Evolutionary conservation across 2,113 vertebrate species (phyloP), one percentile per base, ranked within the genome.

Genomic region (Phyllostomus hastatus): DNA sequence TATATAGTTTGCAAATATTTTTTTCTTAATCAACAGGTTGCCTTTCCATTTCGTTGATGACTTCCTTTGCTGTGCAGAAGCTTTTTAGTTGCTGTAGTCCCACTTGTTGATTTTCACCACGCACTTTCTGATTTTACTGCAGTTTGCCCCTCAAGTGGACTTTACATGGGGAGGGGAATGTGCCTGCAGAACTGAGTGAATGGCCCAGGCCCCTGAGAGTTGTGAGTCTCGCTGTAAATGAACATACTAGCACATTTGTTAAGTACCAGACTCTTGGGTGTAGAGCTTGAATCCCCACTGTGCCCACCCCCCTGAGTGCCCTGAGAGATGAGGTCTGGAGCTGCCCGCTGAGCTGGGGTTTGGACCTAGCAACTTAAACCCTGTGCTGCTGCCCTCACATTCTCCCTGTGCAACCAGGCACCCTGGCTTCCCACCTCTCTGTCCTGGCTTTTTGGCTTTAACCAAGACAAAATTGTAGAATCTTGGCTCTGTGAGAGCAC

Each of bases 381-480:
- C 26, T 2, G 11, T 0, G 26, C 41, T 31, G 2, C 38, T 38
- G 28, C 38, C 17, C 10, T 75, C 8, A 4, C 1, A 7, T 33
- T 33, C n/a, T 50, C 38, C 57, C 92, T 52, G n/a, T 8, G 17
- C 17, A 70, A 38, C 57, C 54, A 17, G 46, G 6, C n/a, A 38
- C 38, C 4, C 43, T 80, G 10, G 8, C 50, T 54, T 33, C 26
- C 26, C 41, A 5, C 48, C 76, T 19, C 79, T 72, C 66, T 64
- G 28, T 59, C 52, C 61, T 76, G 31, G 9, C 5, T 22, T 59
- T 70, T 41, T 78, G 48, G 35, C 54, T 80, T 95, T 79, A 90
- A 83, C 22, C 75, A 46, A 92, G 72, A 88, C 3, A 66, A 22
- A 52, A 57, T 24, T 52, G 69, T 54, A 67, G 43, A 83, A 70